Evolutionary conservation across 2,888 invertebrate genomes (phyloP), one percentile per base, ranked within the genome.

Genomic region (Synergus japonicus): DNA sequence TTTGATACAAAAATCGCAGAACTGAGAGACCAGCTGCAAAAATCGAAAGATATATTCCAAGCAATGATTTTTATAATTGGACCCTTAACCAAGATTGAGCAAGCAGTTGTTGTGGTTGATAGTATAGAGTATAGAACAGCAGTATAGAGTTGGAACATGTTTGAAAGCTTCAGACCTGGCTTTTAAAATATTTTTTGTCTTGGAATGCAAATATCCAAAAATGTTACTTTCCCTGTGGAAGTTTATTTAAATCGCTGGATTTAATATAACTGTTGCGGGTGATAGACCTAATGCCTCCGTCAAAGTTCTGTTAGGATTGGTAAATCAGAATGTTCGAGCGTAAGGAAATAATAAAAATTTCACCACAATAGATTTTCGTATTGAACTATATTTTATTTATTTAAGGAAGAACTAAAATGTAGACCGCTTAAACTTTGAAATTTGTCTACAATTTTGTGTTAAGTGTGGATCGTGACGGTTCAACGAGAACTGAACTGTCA

Each of bases 151-250:
- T 12, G 22, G 41, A 7, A 67, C 76, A 0, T 67, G 43, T 8
- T 22, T 81, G 60, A 37, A 76, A 76, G 77, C 79, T 7, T 58
- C 78, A 7, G 78, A 78, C 13, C 18, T 79, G 7, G 67, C 76
- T 1, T 66, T 80, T 3, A 80, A 82, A 73, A 78, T 78, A 54
- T 77, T 65, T 46, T 82, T 80, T 43, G 67, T 73, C 5, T 9
- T 78, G 3, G 69, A 82, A 12, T 82, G 82, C 37, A 1, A 44
- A 4, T 82, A 76, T 63, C 77, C 69, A n/a, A 49, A 77, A 49
- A 49, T 69, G 5, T 37, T 77, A 10, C n/a, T 3, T 2, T 44
- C 78, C 13, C 41, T 78, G 9, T 81, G 78, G 81, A 29, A 58
- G 54, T 79, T 81, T 13, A 63, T 81, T 43, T 63, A 77, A 69